Evolutionary conservation across 2,797 vertebrate species (phyloP).

Genomic region (Pitangus sulphuratus): DNA sequence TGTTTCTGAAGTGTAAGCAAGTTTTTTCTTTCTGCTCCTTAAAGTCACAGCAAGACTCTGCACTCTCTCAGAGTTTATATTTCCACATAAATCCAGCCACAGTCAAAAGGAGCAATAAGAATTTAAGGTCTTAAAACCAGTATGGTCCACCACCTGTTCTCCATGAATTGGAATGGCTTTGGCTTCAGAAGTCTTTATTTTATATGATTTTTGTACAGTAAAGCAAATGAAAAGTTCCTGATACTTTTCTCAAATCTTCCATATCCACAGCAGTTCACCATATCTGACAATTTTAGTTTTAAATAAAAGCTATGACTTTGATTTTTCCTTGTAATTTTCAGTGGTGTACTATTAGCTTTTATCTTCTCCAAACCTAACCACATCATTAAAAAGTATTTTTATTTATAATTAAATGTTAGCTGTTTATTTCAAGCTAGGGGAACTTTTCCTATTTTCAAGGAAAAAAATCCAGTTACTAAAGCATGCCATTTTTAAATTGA

Average conservation of each 20-base stretch:
- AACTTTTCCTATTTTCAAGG: background rate
- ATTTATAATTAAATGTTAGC: conserved; percentile 32
- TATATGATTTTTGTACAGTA: background rate
- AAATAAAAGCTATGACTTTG: conserved; percentile 6
- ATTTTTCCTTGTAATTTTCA: conserved; percentile 28
- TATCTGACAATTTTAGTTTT: background rate
- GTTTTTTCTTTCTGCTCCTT: background rate
- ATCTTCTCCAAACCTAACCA: conserved; percentile 3
- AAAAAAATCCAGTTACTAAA: background rate
- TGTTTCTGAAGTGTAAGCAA: background rate
- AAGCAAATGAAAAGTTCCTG: background rate
- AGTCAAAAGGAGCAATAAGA: background rate
- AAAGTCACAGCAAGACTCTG: background rate
- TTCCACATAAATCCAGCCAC: background rate
- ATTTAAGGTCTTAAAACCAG: background rate
- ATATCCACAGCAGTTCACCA: background rate
- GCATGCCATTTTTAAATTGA: conserved; percentile 25
- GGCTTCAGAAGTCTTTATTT: background rate
- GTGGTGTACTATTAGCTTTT: background rate
- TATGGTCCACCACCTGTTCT: background rate
- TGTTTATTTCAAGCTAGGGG: background rate
- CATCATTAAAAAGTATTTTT: background rate
- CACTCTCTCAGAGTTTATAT: background rate
- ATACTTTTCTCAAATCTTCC: background rate
- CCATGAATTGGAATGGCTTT: background rate